phyloP scores from a whole-genome alignment of 2,797 vertebrate genomes.

The Siniperca undulata region DNA sequence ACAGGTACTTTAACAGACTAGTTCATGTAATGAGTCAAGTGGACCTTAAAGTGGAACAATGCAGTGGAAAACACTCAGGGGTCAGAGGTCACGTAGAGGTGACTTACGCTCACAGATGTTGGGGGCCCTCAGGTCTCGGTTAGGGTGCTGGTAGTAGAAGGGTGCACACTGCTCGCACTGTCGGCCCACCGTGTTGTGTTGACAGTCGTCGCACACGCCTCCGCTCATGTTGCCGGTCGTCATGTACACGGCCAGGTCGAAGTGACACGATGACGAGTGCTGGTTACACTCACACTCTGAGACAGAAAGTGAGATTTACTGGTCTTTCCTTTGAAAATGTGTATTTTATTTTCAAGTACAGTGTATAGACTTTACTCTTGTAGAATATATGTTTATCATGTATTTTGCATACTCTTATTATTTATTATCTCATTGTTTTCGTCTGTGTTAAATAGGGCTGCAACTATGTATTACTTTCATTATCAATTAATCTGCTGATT shows the following conservation, averaged over 20 bases:
- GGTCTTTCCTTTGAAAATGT: neutral
- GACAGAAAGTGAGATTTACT: neutral
- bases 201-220: constrained; percentile 94
- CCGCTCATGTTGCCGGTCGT: constrained; percentile 91
- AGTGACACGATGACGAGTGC: constrained; percentile 93
- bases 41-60: neutral
- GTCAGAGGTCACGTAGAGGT: neutral
- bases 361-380: neutral
- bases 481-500: neutral
- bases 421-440: no score
- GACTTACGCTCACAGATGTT: constrained; percentile 92
- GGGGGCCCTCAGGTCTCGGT: constrained; percentile 90
- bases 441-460: no score
- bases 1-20: neutral
- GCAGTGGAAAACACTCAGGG: neutral
- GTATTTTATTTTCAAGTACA: neutral
- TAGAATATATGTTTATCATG: neutral
- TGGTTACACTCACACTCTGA: constrained; percentile 95
- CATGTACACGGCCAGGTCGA: constrained; percentile 92
- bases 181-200: constrained; percentile 93
- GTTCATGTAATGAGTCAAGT: neutral
- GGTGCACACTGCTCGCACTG: constrained; percentile 94
- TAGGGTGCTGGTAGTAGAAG: constrained; percentile 94
- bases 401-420: neutral
- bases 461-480: neutral